These are phyloP conservation scores for Drosophila asahinai DNA, from an alignment of 1,140 invertebrate species.

Conservation along the genomic window DNA sequence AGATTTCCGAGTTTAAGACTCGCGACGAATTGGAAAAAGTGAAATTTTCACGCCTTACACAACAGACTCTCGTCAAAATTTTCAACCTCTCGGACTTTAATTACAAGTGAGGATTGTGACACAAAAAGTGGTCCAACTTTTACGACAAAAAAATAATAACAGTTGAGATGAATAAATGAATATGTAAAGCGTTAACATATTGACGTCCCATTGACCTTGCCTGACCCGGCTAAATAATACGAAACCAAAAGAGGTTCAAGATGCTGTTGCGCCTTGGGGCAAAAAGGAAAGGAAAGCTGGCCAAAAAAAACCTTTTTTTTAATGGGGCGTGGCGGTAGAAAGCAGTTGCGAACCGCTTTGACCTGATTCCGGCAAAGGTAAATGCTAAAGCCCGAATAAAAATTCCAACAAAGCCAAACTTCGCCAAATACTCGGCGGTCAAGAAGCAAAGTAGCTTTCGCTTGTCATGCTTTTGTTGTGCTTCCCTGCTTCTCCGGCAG, in stretches of 20 bases:
- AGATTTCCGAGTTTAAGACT: slow-evolving; percentile 12
- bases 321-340: slow-evolving; percentile 69
- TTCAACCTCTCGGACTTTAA: not conserved
- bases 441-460: slow-evolving; percentile 46
- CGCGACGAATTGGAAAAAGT: slow-evolving; percentile 35
- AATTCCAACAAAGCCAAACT: slow-evolving; percentile 53
- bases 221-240: slow-evolving; percentile 29
- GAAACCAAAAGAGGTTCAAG: slow-evolving; percentile 6
- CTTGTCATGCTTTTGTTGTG: slow-evolving; percentile 52
- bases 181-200: slow-evolving; percentile 31
- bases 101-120: slow-evolving; percentile 21
- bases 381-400: slow-evolving; percentile 42
- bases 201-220: slow-evolving; percentile 38
- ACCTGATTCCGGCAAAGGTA: slow-evolving; percentile 68
- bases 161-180: slow-evolving; percentile 29
- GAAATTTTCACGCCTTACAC: slow-evolving; percentile 43
- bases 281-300: slow-evolving; percentile 53
- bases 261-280: slow-evolving; percentile 12
- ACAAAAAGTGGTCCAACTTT: slow-evolving; percentile 30
- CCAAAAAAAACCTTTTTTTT: slow-evolving; percentile 31
- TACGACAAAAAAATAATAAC: slow-evolving; percentile 18
- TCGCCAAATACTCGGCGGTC: slow-evolving; percentile 56
- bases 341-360: slow-evolving; percentile 72
- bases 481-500: slow-evolving; percentile 16
- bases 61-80: slow-evolving; percentile 10